Conservation (phyloP, 2,113 vertebrate species). For the Epinephelus lanceolatus region DNA sequence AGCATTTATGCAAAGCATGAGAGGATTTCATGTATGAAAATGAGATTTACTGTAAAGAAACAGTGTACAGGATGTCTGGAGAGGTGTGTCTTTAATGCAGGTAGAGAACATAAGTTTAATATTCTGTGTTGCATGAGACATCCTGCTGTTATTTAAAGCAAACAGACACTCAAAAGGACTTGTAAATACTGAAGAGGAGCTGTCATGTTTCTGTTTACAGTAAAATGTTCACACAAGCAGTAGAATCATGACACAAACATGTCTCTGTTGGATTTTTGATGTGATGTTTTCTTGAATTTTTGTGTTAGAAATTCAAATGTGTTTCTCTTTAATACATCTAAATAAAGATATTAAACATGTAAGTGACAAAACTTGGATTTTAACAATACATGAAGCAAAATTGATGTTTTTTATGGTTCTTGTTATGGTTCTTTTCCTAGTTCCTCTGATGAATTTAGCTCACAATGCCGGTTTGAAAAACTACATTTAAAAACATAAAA, state of each 20-base stretch:
- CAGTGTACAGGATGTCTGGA: not conserved
- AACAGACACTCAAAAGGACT: not conserved
- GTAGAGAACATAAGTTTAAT: not conserved
- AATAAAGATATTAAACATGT: not conserved
- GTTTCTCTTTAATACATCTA: not conserved
- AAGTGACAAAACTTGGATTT: not conserved
- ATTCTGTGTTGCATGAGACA: not conserved
- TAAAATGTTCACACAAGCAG: not conserved
- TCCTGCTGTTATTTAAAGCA: not conserved
- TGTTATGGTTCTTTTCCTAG: not conserved
- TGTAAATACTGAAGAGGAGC: not conserved
- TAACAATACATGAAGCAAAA: not conserved
- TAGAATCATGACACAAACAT: not conserved
- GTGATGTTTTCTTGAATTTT: not conserved
- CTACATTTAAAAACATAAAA: not conserved
- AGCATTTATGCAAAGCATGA: not conserved
- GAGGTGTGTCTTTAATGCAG: not conserved
- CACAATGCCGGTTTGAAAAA: not conserved
- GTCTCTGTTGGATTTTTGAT: not conserved
- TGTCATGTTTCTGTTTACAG: not conserved
- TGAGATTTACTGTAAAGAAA: not conserved
- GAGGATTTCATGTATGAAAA: conserved; percentile 12
- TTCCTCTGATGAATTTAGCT: not conserved
- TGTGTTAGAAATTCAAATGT: not conserved
- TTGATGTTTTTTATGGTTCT: not conserved